Evolutionary conservation across 53 echinoderm and acorn worm genomes (phyloP).

Genomic region (Astropecten irregularis): DNA sequence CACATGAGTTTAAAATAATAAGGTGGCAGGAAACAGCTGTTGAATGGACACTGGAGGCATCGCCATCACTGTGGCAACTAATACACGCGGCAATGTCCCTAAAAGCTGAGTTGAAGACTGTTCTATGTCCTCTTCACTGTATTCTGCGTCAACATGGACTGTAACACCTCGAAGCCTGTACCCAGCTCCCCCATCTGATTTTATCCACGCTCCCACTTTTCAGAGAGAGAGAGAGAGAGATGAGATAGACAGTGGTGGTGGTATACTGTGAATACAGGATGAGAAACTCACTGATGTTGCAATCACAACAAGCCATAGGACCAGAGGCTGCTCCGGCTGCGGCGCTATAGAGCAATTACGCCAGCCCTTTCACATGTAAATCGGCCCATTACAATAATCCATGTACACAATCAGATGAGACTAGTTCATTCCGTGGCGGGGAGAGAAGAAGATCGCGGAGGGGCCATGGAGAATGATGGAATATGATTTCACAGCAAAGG

Average conservation of each 20-base stretch:
- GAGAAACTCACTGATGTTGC: slow-evolving; percentile 10
- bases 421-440: slow-evolving; percentile 4
- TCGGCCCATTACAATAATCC: slow-evolving; percentile 49
- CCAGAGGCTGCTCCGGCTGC: no score
- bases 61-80: slow-evolving; percentile 2
- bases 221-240: background rate
- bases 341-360: slow-evolving; percentile 27
- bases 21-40: no score
- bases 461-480: no score
- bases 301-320: slow-evolving; percentile 11
- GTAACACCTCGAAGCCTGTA: no score
- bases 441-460: no score
- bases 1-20: no score
- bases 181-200: slow-evolving; percentile 5
- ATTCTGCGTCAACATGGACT: no score
- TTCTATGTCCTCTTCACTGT: slow-evolving; percentile 1
- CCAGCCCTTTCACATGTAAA: slow-evolving; percentile 57
- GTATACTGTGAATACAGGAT: background rate
- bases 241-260: background rate
- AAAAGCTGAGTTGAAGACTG: background rate
- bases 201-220: background rate
- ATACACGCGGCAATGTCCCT: background rate
- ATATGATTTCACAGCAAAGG: no score
- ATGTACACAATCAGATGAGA: background rate
- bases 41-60: background rate